Evolutionary conservation across 2,797 vertebrate genomes (phyloP), one percentile per base, ranked within the genome.

Genomic region (Tamandua tetradactyla): DNA sequence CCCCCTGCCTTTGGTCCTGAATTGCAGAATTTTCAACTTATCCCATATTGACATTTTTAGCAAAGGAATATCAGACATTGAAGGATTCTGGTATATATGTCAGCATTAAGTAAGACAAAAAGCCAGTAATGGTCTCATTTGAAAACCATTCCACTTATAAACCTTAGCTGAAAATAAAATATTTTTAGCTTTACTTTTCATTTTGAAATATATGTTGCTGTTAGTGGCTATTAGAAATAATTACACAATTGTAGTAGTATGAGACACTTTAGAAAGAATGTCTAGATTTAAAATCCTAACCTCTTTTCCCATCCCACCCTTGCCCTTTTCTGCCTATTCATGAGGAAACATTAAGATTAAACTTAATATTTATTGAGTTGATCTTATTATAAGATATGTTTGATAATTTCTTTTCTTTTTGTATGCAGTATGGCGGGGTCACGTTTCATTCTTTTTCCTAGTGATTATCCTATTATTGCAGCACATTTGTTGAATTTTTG

Each of bases 41-140:
- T 55, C 23, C 47, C 66, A 25, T 93, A 44, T 64, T 88, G 93
- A 85, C 25, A 52, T 89, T 89, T 96, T 95, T 89, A 87, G 71
- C 42, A 93, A 91, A 86, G 61, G 47, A 79, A 64, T 8, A 79
- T 82, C 59, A 80, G 80, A 61, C 47, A 57, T 52, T 35, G 52
- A 92, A 61, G 85, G 84, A 80, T 59, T 76, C 52, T 95, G 52
- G 22, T 79, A 93, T 93, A 93, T 69, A 52, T 84, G 52, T 94
- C 85, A 76, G 52, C 35, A 4, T 93, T 95, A 71, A 75, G 62
- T 92, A 55, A 84, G 86, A 93, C 42, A 86, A 86, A 92, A 97
- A 72, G 7, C 47, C 12, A 89, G 35, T 76, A 71, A 71, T 42
- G 75, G 14, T 87, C 79, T 64, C 11, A 89, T 47, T 95, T 94